Evolutionary conservation across 2,888 invertebrate genomes (phyloP), one percentile per base, ranked within the genome.

Genomic region (Drosophila subquinaria): DNA sequence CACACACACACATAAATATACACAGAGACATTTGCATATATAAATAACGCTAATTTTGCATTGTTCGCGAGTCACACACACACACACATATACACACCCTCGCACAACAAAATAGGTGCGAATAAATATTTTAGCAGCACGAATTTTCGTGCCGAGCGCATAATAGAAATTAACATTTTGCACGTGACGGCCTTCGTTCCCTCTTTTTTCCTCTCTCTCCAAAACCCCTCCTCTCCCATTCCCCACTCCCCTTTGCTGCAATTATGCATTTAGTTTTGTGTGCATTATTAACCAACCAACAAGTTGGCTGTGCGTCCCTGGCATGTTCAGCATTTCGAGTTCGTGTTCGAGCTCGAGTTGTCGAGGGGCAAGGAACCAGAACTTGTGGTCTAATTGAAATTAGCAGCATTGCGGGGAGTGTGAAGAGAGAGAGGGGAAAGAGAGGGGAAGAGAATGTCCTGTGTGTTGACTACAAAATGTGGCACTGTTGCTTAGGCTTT

Each of bases 231-330:
- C 36, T 17, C 30, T 42, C 11, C 51, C 27, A 27, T 11, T 3
- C 17, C 0, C 9, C 23, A 0, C 20, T 4, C 23, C 30, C 15
- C 23, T 42, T 8, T 55, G 48, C 43, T 86, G 73, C 83, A 89
- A 88, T 89, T 86, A 86, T 86, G 86, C 90, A 89, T 89, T 83
- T 89, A 89, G 84, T 84, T 89, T 84, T 76, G 88, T 89, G 89
- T 84, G 89, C 84, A 84, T 84, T 84, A 89, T 86, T 86, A 85
- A 88, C 86, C 86, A 85, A 72, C 89, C 86, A 85, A 75, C 89
- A 73, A 84, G 77, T 82, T 79, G 86, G 59, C 64, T 72, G 69
- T 69, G 55, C 63, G 62, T 66, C 51, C 53, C 60, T 53, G 65
- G 64, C 53, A 63, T 60, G 66, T 55, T 48, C 50, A 35, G 63